phyloP scores from a whole-genome alignment of 2,113 vertebrate species.

The Zapus hudsonius region DNA sequence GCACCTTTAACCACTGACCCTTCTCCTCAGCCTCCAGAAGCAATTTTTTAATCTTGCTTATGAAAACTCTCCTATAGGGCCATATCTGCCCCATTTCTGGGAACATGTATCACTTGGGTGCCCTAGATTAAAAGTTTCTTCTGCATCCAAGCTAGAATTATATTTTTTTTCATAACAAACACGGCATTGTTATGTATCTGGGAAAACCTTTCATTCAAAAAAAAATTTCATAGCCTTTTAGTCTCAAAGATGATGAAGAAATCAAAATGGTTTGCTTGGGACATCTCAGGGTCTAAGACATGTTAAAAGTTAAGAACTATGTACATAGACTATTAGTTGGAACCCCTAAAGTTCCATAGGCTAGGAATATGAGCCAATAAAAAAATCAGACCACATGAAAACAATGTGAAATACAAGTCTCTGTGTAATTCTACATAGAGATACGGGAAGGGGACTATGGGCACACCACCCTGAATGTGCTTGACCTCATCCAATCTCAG shows the following conservation, averaged over 20 bases:
- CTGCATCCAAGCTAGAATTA: not conserved
- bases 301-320: not conserved
- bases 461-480: not conserved
- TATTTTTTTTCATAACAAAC: not conserved
- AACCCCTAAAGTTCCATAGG: not conserved
- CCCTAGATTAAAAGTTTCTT: constrained; percentile 3
- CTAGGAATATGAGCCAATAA: not conserved
- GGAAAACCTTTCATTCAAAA: not conserved
- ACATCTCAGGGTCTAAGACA: not conserved
- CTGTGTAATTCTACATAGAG: not conserved
- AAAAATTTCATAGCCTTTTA: not conserved
- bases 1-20: too few species aligned
- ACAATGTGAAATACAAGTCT: not conserved
- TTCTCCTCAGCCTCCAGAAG: too few species aligned
- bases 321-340: too few species aligned
- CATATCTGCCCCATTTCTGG: not conserved
- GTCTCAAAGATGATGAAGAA: not conserved
- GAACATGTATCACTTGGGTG: not conserved
- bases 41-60: not conserved
- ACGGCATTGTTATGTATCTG: not conserved
- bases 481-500: not conserved
- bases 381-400: not conserved
- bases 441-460: not conserved
- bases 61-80: not conserved
- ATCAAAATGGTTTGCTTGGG: constrained; percentile 13